Evolutionary conservation across 2,113 vertebrate species (phyloP).

Genomic region (Lethenteron reissneri): DNA sequence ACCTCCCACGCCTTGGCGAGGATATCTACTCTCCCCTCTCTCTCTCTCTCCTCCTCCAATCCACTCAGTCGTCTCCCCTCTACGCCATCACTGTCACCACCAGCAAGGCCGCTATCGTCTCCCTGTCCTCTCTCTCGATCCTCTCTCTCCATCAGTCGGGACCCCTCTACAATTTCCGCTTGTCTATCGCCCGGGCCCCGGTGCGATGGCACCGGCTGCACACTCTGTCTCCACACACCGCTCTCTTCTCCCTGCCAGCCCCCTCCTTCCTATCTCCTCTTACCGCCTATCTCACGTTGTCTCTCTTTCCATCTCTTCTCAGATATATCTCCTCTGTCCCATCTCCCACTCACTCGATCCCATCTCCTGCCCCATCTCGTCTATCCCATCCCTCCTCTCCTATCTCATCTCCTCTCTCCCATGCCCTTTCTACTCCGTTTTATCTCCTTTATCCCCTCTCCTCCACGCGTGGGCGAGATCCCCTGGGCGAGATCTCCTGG

Average conservation of each 20-base stretch:
- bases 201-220: too few relatives aligned
- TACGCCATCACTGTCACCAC: background rate
- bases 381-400: background rate
- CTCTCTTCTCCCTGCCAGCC: background rate
- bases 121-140: background rate
- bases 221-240: background rate
- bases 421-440: background rate
- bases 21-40: background rate
- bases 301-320: background rate
- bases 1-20: background rate
- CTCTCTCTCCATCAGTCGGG: background rate
- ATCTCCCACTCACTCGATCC: background rate
- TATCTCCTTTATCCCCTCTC: background rate
- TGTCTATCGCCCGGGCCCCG: too few relatives aligned
- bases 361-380: background rate
- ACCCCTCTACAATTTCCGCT: too few relatives aligned
- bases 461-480: background rate
- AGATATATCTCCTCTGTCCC: background rate
- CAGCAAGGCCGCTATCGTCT: background rate
- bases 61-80: background rate
- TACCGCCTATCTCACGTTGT: background rate
- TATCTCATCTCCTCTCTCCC: background rate
- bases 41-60: background rate
- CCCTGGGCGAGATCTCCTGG: too few relatives aligned
- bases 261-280: background rate